Percentiles rank a stretch among this genome's conserved stretches.
phyloP scores from a whole-genome alignment of 2,113 vertebrate species.

The Megaceryle maxima region DNA sequence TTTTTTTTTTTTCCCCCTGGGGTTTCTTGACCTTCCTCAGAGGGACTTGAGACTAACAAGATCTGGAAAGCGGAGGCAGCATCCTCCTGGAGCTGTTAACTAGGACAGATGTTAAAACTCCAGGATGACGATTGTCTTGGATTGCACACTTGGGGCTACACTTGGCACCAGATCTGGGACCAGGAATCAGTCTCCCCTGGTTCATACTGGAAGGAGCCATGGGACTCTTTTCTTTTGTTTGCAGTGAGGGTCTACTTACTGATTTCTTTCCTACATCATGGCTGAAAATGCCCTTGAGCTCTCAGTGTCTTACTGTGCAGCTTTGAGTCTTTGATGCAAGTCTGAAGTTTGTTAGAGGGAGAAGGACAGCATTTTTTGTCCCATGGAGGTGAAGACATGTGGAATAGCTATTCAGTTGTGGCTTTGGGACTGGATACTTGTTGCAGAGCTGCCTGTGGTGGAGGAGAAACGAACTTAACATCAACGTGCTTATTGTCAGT shows the following conservation, averaged over 20 bases:
- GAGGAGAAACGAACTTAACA: background rate
- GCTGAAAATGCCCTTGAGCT: background rate
- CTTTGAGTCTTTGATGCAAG: background rate
- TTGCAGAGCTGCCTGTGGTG: background rate
- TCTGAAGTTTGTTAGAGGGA: background rate
- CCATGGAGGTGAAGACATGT: background rate
- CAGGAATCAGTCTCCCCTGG: background rate
- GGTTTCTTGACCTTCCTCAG: background rate
- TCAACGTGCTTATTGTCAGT: background rate
- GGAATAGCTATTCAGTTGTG: background rate
- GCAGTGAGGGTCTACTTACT: background rate
- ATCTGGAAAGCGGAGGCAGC: background rate
- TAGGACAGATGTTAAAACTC: background rate
- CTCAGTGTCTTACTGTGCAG: background rate
- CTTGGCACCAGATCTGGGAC: background rate
- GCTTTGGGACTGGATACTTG: background rate
- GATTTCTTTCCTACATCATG: background rate
- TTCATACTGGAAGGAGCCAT: background rate
- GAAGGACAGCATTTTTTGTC: fast-evolving
- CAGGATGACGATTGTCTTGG: fast-evolving
- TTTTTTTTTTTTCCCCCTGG: background rate
- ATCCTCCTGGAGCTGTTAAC: background rate
- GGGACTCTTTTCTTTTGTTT: background rate
- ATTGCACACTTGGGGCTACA: background rate
- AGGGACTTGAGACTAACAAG: background rate